Base-by-base conservation (phyloP, 2,888 invertebrate species). In the Mongoloraphidia duomilia region DNA sequence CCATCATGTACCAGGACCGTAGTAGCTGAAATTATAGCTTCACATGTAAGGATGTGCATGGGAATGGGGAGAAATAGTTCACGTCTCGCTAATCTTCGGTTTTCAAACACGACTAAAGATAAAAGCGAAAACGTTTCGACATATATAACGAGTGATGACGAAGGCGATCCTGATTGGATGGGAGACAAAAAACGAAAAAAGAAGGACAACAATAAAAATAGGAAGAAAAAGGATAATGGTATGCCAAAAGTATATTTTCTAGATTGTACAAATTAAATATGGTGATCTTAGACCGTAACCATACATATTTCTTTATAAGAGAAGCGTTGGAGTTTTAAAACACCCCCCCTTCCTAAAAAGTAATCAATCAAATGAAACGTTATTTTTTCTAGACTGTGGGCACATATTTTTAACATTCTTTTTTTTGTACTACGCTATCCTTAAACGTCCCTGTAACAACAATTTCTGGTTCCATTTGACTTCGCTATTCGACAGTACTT, bases 141-240 rank as follows among this genome's bases (percentile, higher is more conserved):
- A 9, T 41, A 41, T 13, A 34, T 41, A 9, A 33, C 33, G 8
- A 48, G 48, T 17, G 48, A 48, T 12, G 48, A 48, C 37, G 48
- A 48, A 48, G 39, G 33, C 9, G 48, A 48, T 43, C 14, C 48
- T 12, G 48, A 48, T 37, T 48, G 48, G 48, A 42, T 34, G n/a
- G 48, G 48, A 9, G 43, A 48, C 13, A 48, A 43, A 17, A 48
- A 48, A 42, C 37, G 48, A 33, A 42, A 42, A 33, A 48, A 48
- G 42, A 42, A 42, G 8, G 43, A 42, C 33, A 48, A 36, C 26
- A 26, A 26, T 26, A 41, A 40, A 17, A 34, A 39, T 37, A 41
- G 14, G 11, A 46, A 37, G 26, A 37, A 33, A 34, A 34, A 41
- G n/a, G 41, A 47, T 34, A 26, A 17, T 8, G 41, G 41, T 47